Evolutionary conservation across 1,140 invertebrate genomes (phyloP), one percentile per base, ranked within the genome.

Genomic region (Drosophila trapezifrons): DNA sequence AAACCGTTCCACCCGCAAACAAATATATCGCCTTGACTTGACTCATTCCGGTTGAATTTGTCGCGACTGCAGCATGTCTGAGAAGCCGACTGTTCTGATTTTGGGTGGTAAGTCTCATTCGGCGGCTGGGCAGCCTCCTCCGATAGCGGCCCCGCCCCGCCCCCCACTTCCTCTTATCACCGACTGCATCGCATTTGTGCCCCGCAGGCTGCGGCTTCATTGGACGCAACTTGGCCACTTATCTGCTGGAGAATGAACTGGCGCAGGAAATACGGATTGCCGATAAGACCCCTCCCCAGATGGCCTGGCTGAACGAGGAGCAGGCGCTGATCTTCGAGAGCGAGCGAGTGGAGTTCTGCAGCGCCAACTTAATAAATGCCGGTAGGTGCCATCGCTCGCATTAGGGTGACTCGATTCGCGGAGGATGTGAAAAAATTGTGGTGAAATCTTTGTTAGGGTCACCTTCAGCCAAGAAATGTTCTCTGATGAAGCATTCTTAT

Each of bases 231-330:
- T 93, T 98, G 70, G 95, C 97, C 55, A 94, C 96, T 63, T 96
- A 96, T 93, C 93, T 98, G 79, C 93, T 98, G 76, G 93, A 93
- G 52, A 96, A 97, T 93, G 94, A 97, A 80, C 92, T 97, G 76
- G 95, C 95, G 38, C 95, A 95, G 71, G 93, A 94, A 91, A 92
- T 98, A 40, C 94, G 96, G 83, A 95, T 98, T 51, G 96, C 97
- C 65, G 97, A 98, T 93, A 98, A 98, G 93, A 97, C 97, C 17
- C 97, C 97, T 27, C 97, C 97, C 3, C 96, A 97, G 92, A 96
- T 97, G 80, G 97, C 97, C 5, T 98, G 97, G 96, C 92, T 98
- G 7, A 98, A 97, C 91, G 92, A 93, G 12, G 92, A 93, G 72
- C 97, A 98, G 87, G 93, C 94, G 52, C 93, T 94, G 82, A 92